Percentiles rank a stretch among this genome's conserved stretches.
Conservation (phyloP, 2,113 vertebrate genomes). For the Rhinoptilus africanus region DNA sequence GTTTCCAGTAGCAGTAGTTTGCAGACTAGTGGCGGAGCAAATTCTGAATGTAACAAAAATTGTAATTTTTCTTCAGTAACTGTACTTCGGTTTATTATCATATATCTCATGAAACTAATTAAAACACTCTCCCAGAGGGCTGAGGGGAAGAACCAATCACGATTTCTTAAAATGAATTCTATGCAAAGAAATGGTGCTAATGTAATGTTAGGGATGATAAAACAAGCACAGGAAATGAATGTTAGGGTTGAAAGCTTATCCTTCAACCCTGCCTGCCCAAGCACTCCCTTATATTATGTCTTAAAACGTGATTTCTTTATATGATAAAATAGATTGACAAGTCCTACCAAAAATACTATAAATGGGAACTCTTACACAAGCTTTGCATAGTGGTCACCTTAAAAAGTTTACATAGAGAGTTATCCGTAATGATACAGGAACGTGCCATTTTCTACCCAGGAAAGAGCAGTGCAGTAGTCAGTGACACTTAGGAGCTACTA, state of each 20-base stretch:
- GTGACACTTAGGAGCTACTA: not conserved
- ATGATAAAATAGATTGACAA: not conserved
- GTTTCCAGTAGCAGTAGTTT: not conserved
- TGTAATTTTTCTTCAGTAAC: not conserved
- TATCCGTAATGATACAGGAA: not conserved
- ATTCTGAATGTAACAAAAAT: not conserved
- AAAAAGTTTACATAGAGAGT: not conserved
- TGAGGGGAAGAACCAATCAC: constrained; percentile 28
- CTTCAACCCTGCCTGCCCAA: constrained; percentile 4
- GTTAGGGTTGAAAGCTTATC: constrained; percentile 19
- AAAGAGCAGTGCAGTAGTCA: not conserved
- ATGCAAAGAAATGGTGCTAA: constrained; percentile 1
- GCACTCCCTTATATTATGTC: not conserved
- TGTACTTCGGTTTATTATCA: constrained; percentile 4
- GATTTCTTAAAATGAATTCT: constrained; percentile 27
- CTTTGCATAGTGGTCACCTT: not conserved
- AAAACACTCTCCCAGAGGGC: constrained; percentile 12
- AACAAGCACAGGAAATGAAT: constrained; percentile 59
- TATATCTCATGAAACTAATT: constrained; percentile 48
- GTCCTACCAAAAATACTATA: not conserved
- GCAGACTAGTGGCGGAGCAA: not conserved
- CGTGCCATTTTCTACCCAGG: not conserved
- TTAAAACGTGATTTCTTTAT: not conserved
- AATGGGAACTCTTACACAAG: not conserved
- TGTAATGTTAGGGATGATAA: constrained; percentile 36